Base-by-base conservation (phyloP, 2,797 vertebrate genomes). In the Cynodonichthys magdalenae region DNA sequence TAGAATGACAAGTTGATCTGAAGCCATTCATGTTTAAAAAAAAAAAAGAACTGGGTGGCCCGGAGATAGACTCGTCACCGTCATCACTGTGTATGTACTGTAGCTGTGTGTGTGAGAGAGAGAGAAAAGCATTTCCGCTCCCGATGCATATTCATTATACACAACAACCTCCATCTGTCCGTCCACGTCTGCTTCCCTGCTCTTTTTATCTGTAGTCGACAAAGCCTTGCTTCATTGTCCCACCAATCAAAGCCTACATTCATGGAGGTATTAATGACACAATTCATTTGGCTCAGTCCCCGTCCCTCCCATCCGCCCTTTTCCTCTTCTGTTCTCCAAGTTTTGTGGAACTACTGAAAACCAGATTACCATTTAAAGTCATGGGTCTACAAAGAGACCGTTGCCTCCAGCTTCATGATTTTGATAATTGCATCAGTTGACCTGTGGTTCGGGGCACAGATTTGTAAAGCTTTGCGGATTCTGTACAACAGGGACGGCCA, bases 241-340 rank as follows among this genome's bases (percentile, higher is more conserved):
- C 84, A 63, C 73, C 75, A 82, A 79, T 87, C 85, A 92, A 91
- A 87, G 87, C 81, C 73, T 29, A 85, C 87, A 91, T 87, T 93
- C 86, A 92, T 69, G 55, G 51, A 54, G 62, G 71, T 69, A 77
- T 80, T 84, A 91, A 88, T 89, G 88, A 83, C 69, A 85, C 75
- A 70, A 89, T 88, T 92, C 83, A 85, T 87, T 70, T 79, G 71
- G 63, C 80, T 49, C 34, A 4, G 61, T 75, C 77, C 50, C 58
- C 57, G 55, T 71, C 39, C 15, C 52, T 74, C 66, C 66, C 69
- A 57, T 65, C 42, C 34, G 63, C 42, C 58, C 50, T 72, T 69
- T 69, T 78, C 64, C 69, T 57, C 69, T 76, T 79, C 46, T 63
- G 67, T 53, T 53, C 15, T 71, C 51, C 47, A 15, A 34, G 29